These are phyloP conservation scores for Myiotriccus ornatus DNA, from an alignment of 2,797 vertebrate genomes.

Conservation along the genomic window DNA sequence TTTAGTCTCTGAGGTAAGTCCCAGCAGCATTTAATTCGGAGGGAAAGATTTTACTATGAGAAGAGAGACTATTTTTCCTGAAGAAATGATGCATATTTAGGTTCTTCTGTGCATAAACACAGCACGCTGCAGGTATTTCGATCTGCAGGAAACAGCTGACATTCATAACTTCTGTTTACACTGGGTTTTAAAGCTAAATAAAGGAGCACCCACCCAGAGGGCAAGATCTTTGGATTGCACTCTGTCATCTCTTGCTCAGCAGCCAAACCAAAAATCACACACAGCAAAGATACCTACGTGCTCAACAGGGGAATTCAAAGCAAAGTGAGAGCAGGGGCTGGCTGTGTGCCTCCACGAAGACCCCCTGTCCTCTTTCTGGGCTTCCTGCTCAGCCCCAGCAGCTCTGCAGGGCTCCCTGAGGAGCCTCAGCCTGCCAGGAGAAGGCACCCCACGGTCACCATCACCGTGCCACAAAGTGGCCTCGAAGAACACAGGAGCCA, in stretches of 20 bases:
- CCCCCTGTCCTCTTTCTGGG: not conserved
- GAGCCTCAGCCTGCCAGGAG: not conserved
- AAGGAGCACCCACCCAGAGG: not conserved
- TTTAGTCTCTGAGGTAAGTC: slow-evolving; percentile 17
- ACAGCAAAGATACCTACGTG: not conserved
- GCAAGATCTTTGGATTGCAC: not conserved
- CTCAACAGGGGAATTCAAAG: not conserved
- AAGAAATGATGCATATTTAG: slow-evolving; percentile 21
- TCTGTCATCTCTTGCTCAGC: not conserved
- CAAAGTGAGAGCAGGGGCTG: not conserved
- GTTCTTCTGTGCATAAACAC: not conserved
- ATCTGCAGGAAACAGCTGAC: not conserved
- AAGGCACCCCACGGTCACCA: accelerated
- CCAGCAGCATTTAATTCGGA: slow-evolving; percentile 17
- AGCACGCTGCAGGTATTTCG: slow-evolving; percentile 6
- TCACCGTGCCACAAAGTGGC: accelerated
- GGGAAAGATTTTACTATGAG: not conserved
- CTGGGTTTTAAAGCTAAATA: not conserved
- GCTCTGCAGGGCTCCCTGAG: not conserved
- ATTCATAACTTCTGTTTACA: not conserved
- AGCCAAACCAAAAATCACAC: slow-evolving; percentile 3
- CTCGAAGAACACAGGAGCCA: not conserved
- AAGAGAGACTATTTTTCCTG: slow-evolving; percentile 2
- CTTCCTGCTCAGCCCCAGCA: not conserved
- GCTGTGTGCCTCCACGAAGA: not conserved